Evolutionary conservation across 2,797 vertebrate genomes (phyloP).

Genomic region (Meda fulgida): DNA sequence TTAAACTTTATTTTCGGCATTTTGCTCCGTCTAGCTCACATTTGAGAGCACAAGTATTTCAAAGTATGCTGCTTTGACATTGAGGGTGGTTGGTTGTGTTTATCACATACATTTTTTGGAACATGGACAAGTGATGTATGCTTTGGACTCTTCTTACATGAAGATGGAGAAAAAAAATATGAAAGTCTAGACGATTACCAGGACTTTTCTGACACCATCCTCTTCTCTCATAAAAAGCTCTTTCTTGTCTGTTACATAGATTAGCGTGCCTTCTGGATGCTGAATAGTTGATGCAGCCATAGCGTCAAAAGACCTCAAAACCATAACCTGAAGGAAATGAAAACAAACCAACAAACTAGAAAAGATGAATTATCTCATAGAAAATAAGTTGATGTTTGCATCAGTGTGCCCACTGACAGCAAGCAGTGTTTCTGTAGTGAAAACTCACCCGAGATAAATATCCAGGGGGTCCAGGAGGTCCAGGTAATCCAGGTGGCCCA

Average conservation of each 20-base stretch:
- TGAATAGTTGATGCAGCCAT: slow-evolving; percentile 78
- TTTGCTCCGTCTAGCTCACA: not conserved
- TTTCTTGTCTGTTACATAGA: slow-evolving; percentile 82
- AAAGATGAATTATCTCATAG: not conserved
- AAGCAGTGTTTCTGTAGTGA: not conserved
- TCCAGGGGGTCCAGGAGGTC: slow-evolving; percentile 79
- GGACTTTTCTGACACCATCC: slow-evolving; percentile 85
- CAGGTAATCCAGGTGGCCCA: slow-evolving; percentile 89
- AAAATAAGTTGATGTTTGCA: not conserved
- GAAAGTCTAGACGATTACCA: slow-evolving; percentile 70
- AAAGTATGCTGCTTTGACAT: not conserved
- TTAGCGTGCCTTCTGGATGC: slow-evolving; percentile 85
- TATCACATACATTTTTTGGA: not conserved
- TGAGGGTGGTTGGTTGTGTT: not conserved
- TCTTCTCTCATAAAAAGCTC: slow-evolving; percentile 87
- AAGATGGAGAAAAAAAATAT: not conserved
- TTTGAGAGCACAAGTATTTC: not conserved
- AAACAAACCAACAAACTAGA: not conserved
- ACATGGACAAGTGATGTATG: not conserved
- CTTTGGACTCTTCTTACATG: not conserved
- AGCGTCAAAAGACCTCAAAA: slow-evolving; percentile 81
- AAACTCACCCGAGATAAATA: slow-evolving; percentile 81
- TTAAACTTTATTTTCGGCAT: not conserved
- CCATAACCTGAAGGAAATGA: slow-evolving; percentile 75
- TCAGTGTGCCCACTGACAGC: not conserved